These are phyloP conservation scores for Phrynocephalus guinanensis DNA, from an alignment of 2,797 vertebrate genomes.

Conservation along the genomic window DNA sequence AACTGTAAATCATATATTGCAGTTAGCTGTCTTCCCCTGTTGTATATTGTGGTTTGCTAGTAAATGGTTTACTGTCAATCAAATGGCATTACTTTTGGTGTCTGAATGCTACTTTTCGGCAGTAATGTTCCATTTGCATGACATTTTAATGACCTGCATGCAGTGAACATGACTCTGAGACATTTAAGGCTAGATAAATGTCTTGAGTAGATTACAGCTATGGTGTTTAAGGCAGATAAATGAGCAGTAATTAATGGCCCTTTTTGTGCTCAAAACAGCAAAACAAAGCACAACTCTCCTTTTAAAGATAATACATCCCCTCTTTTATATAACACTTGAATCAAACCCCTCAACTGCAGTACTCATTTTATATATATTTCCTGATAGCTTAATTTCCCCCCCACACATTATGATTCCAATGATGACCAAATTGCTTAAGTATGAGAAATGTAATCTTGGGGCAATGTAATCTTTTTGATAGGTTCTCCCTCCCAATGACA, in stretches of 20 bases:
- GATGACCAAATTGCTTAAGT: neutral
- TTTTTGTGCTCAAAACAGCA: slow-evolving; percentile 29
- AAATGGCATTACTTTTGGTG: slow-evolving; percentile 41
- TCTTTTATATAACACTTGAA: neutral
- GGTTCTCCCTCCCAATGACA: neutral
- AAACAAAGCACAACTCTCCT: neutral
- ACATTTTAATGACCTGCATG: slow-evolving; percentile 45
- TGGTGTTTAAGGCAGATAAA: slow-evolving; percentile 54
- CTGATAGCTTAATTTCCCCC: too few relatives aligned
- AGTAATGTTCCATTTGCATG: slow-evolving; percentile 44
- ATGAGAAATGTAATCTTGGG: neutral
- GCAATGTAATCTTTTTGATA: neutral
- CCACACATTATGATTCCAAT: neutral
- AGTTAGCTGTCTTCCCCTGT: neutral
- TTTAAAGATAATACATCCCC: neutral
- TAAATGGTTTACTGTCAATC: slow-evolving; percentile 32
- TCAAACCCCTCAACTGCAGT: neutral
- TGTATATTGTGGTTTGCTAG: slow-evolving; percentile 20
- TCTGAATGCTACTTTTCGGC: slow-evolving; percentile 36
- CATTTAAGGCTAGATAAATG: slow-evolving; percentile 30
- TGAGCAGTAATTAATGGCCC: slow-evolving; percentile 38
- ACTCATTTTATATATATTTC: neutral
- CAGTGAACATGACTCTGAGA: slow-evolving; percentile 53
- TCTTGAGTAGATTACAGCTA: slow-evolving; percentile 33
- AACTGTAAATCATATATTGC: slow-evolving; percentile 25